These are phyloP conservation scores for Acropora yongei DNA, from an alignment of 64 coral and sea anemone genomes.

Conservation along the genomic window DNA sequence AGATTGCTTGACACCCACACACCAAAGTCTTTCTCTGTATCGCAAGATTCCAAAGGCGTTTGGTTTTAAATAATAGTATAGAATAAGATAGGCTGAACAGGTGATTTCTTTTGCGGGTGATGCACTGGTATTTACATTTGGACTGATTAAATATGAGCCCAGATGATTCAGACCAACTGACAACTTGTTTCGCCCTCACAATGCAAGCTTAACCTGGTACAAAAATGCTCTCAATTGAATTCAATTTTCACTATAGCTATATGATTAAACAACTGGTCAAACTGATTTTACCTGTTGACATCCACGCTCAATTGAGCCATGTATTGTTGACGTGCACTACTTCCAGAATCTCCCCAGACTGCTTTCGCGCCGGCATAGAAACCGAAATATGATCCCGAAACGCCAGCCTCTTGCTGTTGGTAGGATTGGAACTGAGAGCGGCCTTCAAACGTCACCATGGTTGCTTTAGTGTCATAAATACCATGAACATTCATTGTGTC, in stretches of 20 bases:
- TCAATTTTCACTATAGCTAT: neutral
- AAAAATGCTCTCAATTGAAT: neutral
- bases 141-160: no score
- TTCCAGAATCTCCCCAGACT: constrained; percentile 26
- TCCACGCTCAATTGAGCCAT: constrained; percentile 6
- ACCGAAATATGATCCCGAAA: constrained; percentile 60
- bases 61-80: neutral
- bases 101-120: no score
- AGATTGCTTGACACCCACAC: constrained; percentile 71
- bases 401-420: constrained; percentile 40
- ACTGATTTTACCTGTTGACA: constrained; percentile 19
- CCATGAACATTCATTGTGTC: constrained; percentile 75
- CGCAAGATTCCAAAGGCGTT: constrained; percentile 59
- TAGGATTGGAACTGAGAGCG: constrained; percentile 41
- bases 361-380: constrained; percentile 36
- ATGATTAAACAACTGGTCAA: no score
- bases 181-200: no score
- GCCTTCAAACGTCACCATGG: constrained; percentile 21
- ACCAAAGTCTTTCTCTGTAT: constrained; percentile 75
- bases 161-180: no score
- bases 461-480: constrained; percentile 47
- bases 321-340: neutral
- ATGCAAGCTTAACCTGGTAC: no score
- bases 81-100: no score
- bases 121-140: no score